Base-by-base conservation (phyloP, 2,888 invertebrate genomes). In the Cryptus armator region DNA sequence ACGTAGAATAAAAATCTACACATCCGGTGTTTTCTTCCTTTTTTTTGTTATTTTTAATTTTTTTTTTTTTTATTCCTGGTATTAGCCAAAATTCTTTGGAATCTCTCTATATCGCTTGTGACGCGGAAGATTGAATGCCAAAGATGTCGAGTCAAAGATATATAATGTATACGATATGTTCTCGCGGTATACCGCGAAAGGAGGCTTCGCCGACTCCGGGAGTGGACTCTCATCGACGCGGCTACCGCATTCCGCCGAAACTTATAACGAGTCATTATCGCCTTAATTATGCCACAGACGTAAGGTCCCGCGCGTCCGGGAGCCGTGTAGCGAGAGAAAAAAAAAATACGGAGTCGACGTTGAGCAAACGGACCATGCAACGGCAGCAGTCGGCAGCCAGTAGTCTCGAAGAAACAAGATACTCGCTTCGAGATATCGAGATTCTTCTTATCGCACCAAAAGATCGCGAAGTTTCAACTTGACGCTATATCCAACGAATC, bases 231-330 rank as follows among this genome's bases (percentile, higher is more conserved):
- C 32, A 24, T 6, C 29, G 37, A 37, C 16, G 48, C 75, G 53
- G 75, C 75, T 76, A 76, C 75, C 75, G 75, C 75, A 76, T 76
- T 76, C 75, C 75, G 66, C 66, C 75, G 75, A 76, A 76, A 76
- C 75, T 76, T 76, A 76, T 76, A 76, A 76, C 66, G 75, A 76
- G 48, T 76, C 75, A 76, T 76, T 76, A 76, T 64, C 75, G 75
- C 51, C 51, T 76, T 76, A 76, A 76, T 76, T 76, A 76, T 76
- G 75, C 75, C 75, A 76, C 64, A 76, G 75, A 76, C 51, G 51
- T 43, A 53, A 66, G 75, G 75, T 66, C 19, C 75, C 75, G 66
- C 74, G 24, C 32, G 75, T 66, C 66, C 51, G 75, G 64, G 66
- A 76, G 66, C 75, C 62, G 32, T 66, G 66, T 76, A 66, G 75